Evolutionary conservation across 2,113 vertebrate species (phyloP), one percentile per base, ranked within the genome.

Genomic region (Gallinago paraguaiae): DNA sequence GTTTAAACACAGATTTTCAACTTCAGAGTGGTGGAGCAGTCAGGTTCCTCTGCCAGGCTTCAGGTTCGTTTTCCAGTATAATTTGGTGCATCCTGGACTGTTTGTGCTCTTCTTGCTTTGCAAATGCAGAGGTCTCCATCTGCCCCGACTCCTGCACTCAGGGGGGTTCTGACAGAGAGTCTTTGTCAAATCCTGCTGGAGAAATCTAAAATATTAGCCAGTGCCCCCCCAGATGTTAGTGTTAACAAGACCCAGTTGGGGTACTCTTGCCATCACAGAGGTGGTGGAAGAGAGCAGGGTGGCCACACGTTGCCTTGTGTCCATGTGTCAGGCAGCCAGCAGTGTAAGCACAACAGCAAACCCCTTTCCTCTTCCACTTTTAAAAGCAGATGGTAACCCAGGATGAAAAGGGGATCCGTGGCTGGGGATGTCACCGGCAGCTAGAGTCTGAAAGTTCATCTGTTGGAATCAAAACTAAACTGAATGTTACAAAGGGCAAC

Each of bases 401-500:
- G 53, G 27, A 30, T 65, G 64, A 39, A 59, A 88, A 74, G 13
- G 11, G 8, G 11, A 37, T 48, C 0, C 0, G 3, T 27, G 43
- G 9, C 12, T 39, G 35, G 51, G 46, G 13, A 48, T 35, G 25
- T 35, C 82, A 51, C 33, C 7, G 23, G n/a, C 28, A 48, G 27
- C 16, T 57, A 4, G 74, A 88, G 35, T 33, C 51, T n/a, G 43
- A 30, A 50, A 30, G 12, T 0, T 78, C 39, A 31, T 37, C 24
- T 33, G 17, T 39, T 78, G 56, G 23, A 56, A 24, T 6, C 23
- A 68, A 81, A 81, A 41, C 15, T 35, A 19, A 85, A 43, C 9
- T n/a, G 25, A 7, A 25, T 1, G 0, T 61, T 59, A 46, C 5
- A 37, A 30, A 10, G 1, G 20, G 17, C 3, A 61, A 18, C 8